phyloP scores from a whole-genome alignment of 37 sponge, comb jelly and placozoan species.

The Aphrocallistes beatrix region DNA sequence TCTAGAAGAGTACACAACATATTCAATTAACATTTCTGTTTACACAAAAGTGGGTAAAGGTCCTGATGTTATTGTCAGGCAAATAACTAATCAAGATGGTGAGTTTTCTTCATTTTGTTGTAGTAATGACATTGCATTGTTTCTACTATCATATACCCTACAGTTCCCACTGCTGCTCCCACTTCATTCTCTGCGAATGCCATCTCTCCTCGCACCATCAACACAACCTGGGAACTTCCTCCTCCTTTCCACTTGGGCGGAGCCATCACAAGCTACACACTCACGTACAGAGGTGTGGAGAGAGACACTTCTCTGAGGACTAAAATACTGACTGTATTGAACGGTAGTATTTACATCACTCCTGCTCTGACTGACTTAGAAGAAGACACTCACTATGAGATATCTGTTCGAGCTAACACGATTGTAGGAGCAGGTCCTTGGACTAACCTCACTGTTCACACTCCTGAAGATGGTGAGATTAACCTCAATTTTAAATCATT shows the following conservation, averaged over 20 bases:
- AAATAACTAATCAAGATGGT: not conserved
- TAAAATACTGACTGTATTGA: not conserved
- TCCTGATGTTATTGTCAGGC: conserved; percentile 1
- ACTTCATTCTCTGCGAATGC: conserved; percentile 16
- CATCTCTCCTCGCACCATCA: conserved; percentile 18
- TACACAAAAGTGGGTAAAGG: not conserved
- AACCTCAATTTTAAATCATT: too few relatives aligned
- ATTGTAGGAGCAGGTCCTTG: conserved; percentile 8
- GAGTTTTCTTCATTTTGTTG: too few relatives aligned
- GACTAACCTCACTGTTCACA: conserved; percentile 6
- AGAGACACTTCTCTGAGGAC: not conserved
- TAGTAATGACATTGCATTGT: too few relatives aligned
- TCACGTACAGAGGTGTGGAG: not conserved
- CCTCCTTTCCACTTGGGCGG: conserved; percentile 10
- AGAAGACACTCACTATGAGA: not conserved
- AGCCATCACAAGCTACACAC: conserved; percentile 11
- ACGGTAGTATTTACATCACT: conserved; percentile 13
- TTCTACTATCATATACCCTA: not conserved
- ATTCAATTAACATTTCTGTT: not conserved
- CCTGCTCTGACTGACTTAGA: conserved; percentile 10
- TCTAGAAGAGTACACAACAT: conserved; percentile 1
- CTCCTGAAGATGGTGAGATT: conserved; percentile 16
- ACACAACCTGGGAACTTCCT: conserved; percentile 17
- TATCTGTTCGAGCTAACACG: conserved; percentile 17
- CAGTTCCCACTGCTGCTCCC: conserved; percentile 12